A percentile compares a stretch with the other conserved stretches of the same genome.
These are phyloP conservation scores for Biston betularia DNA, from an alignment of 2,888 invertebrate species.

Conservation along the genomic window DNA sequence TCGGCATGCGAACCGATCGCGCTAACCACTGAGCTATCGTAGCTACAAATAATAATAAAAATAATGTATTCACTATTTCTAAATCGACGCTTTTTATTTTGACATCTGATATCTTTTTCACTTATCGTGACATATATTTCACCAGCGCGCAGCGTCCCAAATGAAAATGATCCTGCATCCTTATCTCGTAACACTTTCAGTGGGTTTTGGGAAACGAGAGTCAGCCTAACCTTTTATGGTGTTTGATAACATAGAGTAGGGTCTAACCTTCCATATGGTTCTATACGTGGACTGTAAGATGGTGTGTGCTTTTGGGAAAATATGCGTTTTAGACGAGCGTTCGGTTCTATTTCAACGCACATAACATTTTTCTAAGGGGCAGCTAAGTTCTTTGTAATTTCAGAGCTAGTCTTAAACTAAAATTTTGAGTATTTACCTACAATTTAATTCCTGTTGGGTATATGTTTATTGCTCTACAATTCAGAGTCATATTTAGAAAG, in stretches of 20 bases:
- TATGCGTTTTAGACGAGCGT: neutral
- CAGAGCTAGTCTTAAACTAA: no score
- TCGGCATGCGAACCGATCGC: no score
- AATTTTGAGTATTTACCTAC: no score
- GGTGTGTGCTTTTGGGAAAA: neutral
- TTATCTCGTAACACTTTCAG: slow-evolving; percentile 16
- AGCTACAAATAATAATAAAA: no score
- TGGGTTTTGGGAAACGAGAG: slow-evolving; percentile 19
- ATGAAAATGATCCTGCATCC: slow-evolving; percentile 11
- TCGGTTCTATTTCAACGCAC: neutral
- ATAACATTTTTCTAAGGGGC: no score
- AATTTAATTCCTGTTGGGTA: no score
- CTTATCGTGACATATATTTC: neutral
- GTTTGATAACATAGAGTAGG: slow-evolving; percentile 24
- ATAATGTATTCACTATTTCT: no score
- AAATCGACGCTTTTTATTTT: neutral
- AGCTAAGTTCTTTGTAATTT: no score
- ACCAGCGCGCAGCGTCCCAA: slow-evolving; percentile 2
- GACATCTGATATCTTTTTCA: neutral
- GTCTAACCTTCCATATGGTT: slow-evolving; percentile 2
- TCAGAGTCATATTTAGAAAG: no score
- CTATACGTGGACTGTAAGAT: neutral
- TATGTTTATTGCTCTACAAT: no score
- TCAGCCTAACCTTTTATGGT: slow-evolving; percentile 23
- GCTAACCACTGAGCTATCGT: no score